Evolutionary conservation across 2,797 vertebrate genomes (phyloP).

Genomic region (Pangasius sanitwongsei): DNA sequence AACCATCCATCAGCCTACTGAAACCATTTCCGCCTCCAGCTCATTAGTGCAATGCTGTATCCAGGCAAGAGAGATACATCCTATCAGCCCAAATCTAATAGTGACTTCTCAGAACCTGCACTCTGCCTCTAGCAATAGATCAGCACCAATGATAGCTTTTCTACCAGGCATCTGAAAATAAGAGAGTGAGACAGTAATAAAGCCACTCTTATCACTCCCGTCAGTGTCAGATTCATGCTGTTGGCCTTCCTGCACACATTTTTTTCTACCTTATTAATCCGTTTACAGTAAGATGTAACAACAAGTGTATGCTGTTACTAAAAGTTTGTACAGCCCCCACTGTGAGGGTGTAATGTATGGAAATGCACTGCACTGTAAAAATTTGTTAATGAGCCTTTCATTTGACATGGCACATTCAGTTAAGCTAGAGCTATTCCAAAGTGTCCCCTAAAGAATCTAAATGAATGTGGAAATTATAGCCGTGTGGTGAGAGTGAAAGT

Average conservation of each 20-base stretch:
- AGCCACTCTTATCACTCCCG: slow-evolving; percentile 30
- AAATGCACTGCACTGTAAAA: slow-evolving; percentile 44
- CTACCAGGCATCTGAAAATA: slow-evolving; percentile 41
- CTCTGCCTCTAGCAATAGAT: slow-evolving; percentile 50
- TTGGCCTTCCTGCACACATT: neutral
- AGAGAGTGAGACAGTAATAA: slow-evolving; percentile 50
- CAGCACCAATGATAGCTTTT: slow-evolving; percentile 39
- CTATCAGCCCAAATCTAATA: slow-evolving; percentile 53
- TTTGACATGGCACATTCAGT: slow-evolving; percentile 67
- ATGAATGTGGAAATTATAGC: slow-evolving; percentile 13
- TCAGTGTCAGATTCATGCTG: slow-evolving; percentile 18
- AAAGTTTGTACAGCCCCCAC: neutral
- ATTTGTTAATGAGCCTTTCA: slow-evolving; percentile 65
- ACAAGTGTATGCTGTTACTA: neutral
- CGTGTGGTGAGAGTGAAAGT: slow-evolving; percentile 23
- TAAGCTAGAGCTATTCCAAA: slow-evolving; percentile 66
- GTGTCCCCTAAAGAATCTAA: slow-evolving; percentile 64
- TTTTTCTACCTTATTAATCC: slow-evolving; percentile 9
- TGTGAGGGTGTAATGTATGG: slow-evolving; percentile 10
- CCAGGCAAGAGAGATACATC: slow-evolving; percentile 41
- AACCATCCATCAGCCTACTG: slow-evolving; percentile 18
- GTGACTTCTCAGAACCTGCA: slow-evolving; percentile 42
- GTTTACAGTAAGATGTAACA: slow-evolving; percentile 19
- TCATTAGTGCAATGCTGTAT: slow-evolving; percentile 34
- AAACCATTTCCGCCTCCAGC: slow-evolving; percentile 23